These are phyloP conservation scores for Anorthoa munda DNA, from an alignment of 2,888 invertebrate species.

Conservation along the genomic window DNA sequence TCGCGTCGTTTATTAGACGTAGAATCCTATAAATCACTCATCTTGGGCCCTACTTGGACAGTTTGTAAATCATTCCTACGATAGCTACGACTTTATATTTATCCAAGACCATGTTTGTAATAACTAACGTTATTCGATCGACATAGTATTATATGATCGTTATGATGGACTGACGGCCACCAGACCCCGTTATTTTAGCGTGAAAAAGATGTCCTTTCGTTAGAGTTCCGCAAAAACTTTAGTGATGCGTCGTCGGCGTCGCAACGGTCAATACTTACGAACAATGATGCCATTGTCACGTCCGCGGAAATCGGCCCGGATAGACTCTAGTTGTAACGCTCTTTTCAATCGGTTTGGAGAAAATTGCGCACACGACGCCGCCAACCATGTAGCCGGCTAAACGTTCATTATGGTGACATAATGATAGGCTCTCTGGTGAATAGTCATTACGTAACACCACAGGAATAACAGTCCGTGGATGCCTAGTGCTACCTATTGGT, in stretches of 20 bases:
- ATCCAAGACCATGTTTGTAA: slow-evolving; percentile 62
- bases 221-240: slow-evolving; percentile 34
- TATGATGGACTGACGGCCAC: slow-evolving; percentile 36
- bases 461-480: slow-evolving; percentile 69
- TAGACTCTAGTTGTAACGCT: slow-evolving; percentile 66
- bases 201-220: slow-evolving; percentile 36
- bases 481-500: slow-evolving; percentile 32
- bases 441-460: slow-evolving; percentile 68
- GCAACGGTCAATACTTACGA: slow-evolving; percentile 64
- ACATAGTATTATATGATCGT: slow-evolving; percentile 48
- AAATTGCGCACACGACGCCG: slow-evolving; percentile 67
- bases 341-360: slow-evolving; percentile 77
- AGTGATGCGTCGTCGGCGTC: slow-evolving; percentile 41
- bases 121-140: slow-evolving; percentile 59
- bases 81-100: slow-evolving; percentile 67
- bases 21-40: slow-evolving; percentile 78
- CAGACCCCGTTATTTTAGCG: slow-evolving; percentile 49
- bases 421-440: slow-evolving; percentile 72
- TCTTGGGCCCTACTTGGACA: slow-evolving; percentile 74
- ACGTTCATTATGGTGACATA: slow-evolving; percentile 70
- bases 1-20: slow-evolving; percentile 70
- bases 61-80: slow-evolving; percentile 76
- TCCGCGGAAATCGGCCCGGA: slow-evolving; percentile 76
- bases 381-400: slow-evolving; percentile 55
- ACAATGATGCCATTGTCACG: slow-evolving; percentile 84